Conservation (phyloP, 2,113 vertebrate species). For the Sisor rabdophorus region DNA sequence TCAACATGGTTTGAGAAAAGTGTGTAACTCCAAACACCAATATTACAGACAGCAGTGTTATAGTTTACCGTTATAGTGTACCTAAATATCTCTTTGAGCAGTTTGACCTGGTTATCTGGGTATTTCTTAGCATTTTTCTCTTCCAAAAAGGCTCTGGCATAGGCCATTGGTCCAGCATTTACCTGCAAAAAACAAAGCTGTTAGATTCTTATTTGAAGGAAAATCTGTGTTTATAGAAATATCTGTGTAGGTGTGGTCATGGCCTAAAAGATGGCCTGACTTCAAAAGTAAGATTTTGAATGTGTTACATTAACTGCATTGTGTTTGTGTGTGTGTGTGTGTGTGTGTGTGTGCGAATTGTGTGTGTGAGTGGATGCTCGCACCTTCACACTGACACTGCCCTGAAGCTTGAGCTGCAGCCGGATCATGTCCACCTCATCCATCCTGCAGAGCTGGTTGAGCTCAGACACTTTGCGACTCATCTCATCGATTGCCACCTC, state of each 20-base stretch:
- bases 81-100: conserved; percentile 98
- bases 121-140: conserved; percentile 97
- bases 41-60: background rate
- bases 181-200: conserved; percentile 66
- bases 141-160: conserved; percentile 92
- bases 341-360: background rate
- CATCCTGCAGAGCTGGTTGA: conserved; percentile 91
- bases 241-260: too few relatives aligned
- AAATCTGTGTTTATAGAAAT: too few relatives aligned
- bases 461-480: conserved; percentile 93
- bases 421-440: conserved; percentile 98
- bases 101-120: conserved; percentile 96
- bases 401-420: conserved; percentile 95
- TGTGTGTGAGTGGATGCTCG: background rate
- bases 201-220: background rate
- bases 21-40: background rate
- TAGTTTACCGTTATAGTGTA: conserved; percentile 51
- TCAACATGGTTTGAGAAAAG: background rate
- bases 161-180: conserved; percentile 97
- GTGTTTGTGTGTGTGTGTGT: background rate
- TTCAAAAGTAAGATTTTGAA: background rate
- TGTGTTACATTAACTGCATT: background rate
- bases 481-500: conserved; percentile 99
- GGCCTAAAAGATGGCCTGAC: too few relatives aligned
- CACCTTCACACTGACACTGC: conserved; percentile 93